Evolutionary conservation across 2,888 invertebrate genomes (phyloP), one percentile per base, ranked within the genome.

Genomic region (Serripes groenlandicus): DNA sequence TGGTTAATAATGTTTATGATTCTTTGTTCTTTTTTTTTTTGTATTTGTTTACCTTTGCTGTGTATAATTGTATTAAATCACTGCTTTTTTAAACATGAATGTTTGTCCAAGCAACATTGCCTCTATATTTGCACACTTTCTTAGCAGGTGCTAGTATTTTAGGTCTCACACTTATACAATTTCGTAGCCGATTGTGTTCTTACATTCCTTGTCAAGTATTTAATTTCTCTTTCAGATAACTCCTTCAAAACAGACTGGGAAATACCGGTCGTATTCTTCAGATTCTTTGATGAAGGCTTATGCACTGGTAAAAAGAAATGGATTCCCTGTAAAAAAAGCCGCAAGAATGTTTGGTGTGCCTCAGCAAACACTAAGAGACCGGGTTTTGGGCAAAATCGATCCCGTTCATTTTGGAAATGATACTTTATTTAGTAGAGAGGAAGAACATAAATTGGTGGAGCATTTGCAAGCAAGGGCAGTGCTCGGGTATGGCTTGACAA

Each of bases 291-390:
- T 70, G 26, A 15, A 52, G 30, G 71, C 71, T 21, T 71, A 54
- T 32, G 56, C 54, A 21, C 49, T 11, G 7, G 15, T 11, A 7
- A 69, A 69, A 23, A 49, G 26, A n/a, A 35, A 18, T n/a, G 42
- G 69, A 26, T 5, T 37, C 26, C 9, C 56, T 18, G 54, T 71
- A 5, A 30, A 26, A 56, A 71, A 71, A 30, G 56, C 52, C 23
- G 71, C 54, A 32, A 56, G 30, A 32, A 54, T 71, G 71, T 71
- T 32, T 71, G 71, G 71, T 32, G 71, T 71, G 34, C 71, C 56
- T 4, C 56, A 56, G 56, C n/a, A 18, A 28, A 66, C 66, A 66
- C 23, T 66, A n/a, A n/a, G 66, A 28, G 66, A 66, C 66, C 26
- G 66, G 34, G 34, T 56, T 28, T 42, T 49, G 15, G 71, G 56